Base-by-base conservation (phyloP, 2,888 invertebrate genomes). In the Caenorhabditis virilis region DNA sequence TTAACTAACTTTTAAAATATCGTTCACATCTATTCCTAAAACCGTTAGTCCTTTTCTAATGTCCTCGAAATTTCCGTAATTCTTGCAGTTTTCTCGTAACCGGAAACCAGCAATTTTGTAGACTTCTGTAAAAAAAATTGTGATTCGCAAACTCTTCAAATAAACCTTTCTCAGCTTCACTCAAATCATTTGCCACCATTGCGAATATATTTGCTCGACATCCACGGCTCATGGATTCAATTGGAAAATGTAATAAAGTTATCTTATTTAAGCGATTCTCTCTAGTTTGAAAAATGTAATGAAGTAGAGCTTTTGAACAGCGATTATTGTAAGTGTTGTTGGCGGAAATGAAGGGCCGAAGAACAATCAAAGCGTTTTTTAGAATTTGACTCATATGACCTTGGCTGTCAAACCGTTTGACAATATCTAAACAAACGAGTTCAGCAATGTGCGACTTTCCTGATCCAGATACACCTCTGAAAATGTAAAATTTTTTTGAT, bases 121-220 rank as follows among this genome's bases (percentile, higher is more conserved):
- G 25, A 58, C 53, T 26, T 64, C 64, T 61, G 23, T 45, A 54
- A 41, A 15, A 36, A 36, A 7, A 36, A 36, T 15, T 30, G 7
- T 30, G 7, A 13, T 9, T 30, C 7, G 13, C 30, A 23, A 27
- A 47, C 7, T 30, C 6, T 30, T 30, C 7, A 13, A 18, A 7
- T 30, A 11, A 4, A 62, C 62, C 55, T 59, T 71, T 68, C 7
- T 71, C 71, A 22, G 35, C 18, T 13, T 71, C 71, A 25, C 43
- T 55, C 47, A 71, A 49, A 46, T 71, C 71, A 39, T 66, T 68
- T 4, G 68, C 71, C 9, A 71, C 59, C 39, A 71, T 57, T 3
- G 71, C 71, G 41, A 71, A 71, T 33, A 71, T 62, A 49, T 67
- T 71, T 22, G 71, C 71, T 22, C 65, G 48, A 36, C 71, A 66